Percentiles rank a stretch among this genome's conserved stretches.
Conservation (phyloP, 2,113 vertebrate species). For the Ellobius talpinus region DNA sequence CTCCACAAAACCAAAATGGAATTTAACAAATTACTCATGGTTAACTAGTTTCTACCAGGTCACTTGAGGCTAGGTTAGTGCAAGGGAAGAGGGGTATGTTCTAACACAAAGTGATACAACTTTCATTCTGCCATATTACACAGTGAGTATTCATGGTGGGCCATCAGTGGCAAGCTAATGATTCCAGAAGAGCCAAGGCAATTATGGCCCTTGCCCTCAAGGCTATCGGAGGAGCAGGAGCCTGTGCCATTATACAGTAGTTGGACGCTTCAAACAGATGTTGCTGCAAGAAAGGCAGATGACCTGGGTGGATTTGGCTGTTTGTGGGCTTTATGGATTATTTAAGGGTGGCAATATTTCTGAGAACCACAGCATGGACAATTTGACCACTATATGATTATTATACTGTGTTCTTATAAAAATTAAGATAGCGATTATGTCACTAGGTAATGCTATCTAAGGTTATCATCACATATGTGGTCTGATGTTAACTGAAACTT, state of each 20-base stretch:
- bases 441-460: not conserved
- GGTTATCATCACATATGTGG: too few species aligned
- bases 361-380: not conserved
- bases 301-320: not conserved
- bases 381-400: not conserved
- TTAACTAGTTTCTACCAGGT: not conserved
- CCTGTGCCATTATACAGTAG: too few species aligned
- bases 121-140: not conserved
- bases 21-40: not conserved
- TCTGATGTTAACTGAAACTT: not conserved
- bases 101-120: not conserved
- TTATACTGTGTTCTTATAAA: not conserved
- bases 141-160: not conserved
- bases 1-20: not conserved
- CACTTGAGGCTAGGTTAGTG: not conserved
- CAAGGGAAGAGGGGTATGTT: too few species aligned
- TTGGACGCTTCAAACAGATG: not conserved
- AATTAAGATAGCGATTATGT: not conserved
- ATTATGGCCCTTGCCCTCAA: not conserved
- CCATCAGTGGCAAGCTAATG: not conserved
- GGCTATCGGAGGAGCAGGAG: not conserved
- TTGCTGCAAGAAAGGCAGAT: not conserved
- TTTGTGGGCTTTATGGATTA: not conserved
- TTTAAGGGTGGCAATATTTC: not conserved
- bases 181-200: not conserved